A percentile compares a stretch with the other conserved stretches of the same genome.
Conservation (phyloP, 2,888 invertebrate genomes). For the Himalopsyche kuldschensis region DNA sequence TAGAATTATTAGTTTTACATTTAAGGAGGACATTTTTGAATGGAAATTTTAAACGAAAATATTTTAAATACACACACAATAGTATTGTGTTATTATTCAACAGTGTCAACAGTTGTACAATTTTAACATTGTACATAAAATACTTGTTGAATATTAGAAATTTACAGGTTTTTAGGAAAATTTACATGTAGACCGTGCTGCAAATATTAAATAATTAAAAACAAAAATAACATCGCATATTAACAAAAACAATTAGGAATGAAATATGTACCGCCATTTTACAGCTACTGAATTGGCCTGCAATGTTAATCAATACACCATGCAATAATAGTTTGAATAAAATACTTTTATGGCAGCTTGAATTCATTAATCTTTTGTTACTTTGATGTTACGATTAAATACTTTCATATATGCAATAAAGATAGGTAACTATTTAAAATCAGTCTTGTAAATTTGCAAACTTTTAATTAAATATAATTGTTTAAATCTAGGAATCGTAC, state of each 20-base stretch:
- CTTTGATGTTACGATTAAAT: slow-evolving; percentile 2
- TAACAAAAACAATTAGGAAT: slow-evolving; percentile 1
- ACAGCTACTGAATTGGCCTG: neutral
- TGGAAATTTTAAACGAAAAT: neutral
- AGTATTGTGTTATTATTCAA: neutral
- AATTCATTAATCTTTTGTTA: slow-evolving; percentile 9
- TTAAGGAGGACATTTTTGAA: too few relatives aligned
- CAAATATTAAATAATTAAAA: slow-evolving; percentile 32
- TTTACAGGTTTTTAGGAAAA: slow-evolving; percentile 40
- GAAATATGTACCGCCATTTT: neutral
- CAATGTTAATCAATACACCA: neutral
- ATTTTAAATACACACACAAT: neutral
- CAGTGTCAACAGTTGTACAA: neutral
- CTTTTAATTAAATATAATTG: slow-evolving; percentile 25
- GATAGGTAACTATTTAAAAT: slow-evolving; percentile 49
- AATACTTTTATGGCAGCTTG: slow-evolving; percentile 20
- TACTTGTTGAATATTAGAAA: neutral
- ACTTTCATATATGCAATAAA: slow-evolving; percentile 42
- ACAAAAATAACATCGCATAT: slow-evolving; percentile 17
- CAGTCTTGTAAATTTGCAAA: slow-evolving; percentile 50
- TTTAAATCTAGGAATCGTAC: slow-evolving; percentile 38
- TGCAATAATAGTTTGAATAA: neutral
- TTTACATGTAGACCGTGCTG: slow-evolving; percentile 48
- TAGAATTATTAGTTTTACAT: too few relatives aligned
- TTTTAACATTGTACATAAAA: neutral